phyloP scores from a whole-genome alignment of 2,797 vertebrate species.

The Poecile montanus region DNA sequence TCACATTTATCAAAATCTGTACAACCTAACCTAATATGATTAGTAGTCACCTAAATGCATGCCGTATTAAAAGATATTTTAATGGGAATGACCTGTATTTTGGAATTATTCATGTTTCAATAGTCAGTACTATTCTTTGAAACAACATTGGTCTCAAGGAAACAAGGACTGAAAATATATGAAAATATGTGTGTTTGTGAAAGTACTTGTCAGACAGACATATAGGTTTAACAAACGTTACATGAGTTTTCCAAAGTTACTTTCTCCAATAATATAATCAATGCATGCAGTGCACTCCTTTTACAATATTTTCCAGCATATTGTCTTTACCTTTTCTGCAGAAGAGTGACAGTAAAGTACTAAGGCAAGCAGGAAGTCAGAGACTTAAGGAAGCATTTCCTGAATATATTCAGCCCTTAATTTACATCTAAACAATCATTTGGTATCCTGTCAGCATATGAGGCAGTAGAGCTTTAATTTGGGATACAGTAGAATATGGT shows the following conservation, averaged over 20 bases:
- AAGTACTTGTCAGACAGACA: background rate
- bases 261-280: background rate
- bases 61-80: background rate
- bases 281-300: background rate
- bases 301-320: background rate
- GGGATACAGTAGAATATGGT: background rate
- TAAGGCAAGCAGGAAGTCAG: background rate
- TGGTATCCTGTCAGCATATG: background rate
- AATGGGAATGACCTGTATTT: background rate
- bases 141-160: background rate
- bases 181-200: background rate
- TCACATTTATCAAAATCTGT: background rate
- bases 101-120: background rate
- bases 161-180: background rate
- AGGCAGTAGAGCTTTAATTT: background rate
- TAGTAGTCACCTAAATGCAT: background rate
- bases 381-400: background rate
- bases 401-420: background rate
- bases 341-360: background rate
- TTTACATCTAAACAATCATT: background rate
- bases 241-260: background rate
- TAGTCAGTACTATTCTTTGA: background rate
- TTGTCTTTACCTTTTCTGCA: background rate
- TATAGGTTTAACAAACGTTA: background rate
- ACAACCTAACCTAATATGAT: background rate